A percentile compares a stretch with the other conserved stretches of the same genome.
phyloP scores from a whole-genome alignment of 1,140 invertebrate species.

The Diprion similis region DNA sequence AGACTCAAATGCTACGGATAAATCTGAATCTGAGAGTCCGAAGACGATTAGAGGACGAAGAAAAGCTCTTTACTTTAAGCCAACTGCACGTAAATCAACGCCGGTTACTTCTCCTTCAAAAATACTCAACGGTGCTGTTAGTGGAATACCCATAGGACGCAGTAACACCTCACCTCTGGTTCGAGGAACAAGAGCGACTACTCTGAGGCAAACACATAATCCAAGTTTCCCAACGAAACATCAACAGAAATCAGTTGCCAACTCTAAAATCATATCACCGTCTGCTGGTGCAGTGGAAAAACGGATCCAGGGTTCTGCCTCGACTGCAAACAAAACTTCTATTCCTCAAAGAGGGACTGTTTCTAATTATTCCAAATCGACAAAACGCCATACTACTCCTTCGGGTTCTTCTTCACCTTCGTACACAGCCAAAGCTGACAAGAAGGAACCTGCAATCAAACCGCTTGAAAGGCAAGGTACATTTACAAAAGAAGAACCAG shows the following conservation, averaged over 20 bases:
- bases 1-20: conserved; percentile 47
- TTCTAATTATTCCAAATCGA: conserved; percentile 36
- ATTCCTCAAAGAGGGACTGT: conserved; percentile 46
- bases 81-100: conserved; percentile 46
- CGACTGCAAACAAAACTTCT: conserved; percentile 31
- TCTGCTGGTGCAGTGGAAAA: conserved; percentile 2
- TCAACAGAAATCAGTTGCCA: conserved; percentile 35
- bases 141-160: conserved; percentile 50
- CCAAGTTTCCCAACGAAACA: conserved; percentile 23
- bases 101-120: conserved; percentile 52
- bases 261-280: conserved; percentile 32
- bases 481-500: conserved; percentile 82
- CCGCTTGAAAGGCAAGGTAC: conserved; percentile 82
- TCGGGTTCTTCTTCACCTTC: conserved; percentile 27
- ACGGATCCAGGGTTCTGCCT: conserved; percentile 18
- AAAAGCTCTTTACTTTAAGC: conserved; percentile 71
- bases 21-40: conserved; percentile 51
- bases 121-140: conserved; percentile 35
- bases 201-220: conserved; percentile 12
- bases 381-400: conserved; percentile 49
- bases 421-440: conserved; percentile 26
- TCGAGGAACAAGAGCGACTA: conserved; percentile 4
- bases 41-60: conserved; percentile 80
- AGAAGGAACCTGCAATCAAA: conserved; percentile 41
- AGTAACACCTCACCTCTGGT: conserved; percentile 47